These are phyloP conservation scores for Rhabdomys pumilio DNA, from an alignment of 2,797 vertebrate genomes.

Conservation along the genomic window DNA sequence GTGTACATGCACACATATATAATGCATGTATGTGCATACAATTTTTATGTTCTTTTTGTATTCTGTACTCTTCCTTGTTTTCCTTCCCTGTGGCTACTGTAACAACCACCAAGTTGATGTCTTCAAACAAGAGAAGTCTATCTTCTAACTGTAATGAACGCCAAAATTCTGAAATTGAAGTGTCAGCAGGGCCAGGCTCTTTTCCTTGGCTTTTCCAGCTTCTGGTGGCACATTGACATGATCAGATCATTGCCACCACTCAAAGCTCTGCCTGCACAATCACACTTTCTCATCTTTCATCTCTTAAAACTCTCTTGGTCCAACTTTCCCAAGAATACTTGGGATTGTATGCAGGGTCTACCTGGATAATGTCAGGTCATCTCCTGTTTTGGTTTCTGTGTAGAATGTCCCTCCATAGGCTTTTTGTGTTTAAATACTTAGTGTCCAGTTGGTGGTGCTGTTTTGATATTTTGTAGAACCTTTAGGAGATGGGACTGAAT, in stretches of 20 bases:
- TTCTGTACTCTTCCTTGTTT: neutral
- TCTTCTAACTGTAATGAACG: neutral
- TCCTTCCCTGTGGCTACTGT: neutral
- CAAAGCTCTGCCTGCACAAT: neutral
- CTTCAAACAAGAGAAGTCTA: neutral
- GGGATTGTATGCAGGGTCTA: neutral
- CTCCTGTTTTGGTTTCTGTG: neutral
- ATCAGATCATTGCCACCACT: neutral
- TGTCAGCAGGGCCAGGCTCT: neutral
- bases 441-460: no score
- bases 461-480: neutral
- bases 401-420: neutral
- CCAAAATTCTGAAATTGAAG: neutral
- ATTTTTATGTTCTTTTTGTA: neutral
- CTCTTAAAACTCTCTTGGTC: neutral
- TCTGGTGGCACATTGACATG: neutral
- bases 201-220: neutral
- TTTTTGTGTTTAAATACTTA: neutral
- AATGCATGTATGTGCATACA: neutral
- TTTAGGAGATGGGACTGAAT: neutral
- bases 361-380: neutral
- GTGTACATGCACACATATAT: neutral
- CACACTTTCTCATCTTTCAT: neutral
- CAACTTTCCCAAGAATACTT: neutral
- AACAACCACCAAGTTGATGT: neutral